Base-by-base conservation (phyloP, 2,797 vertebrate species). In the Hybognathus amarus region DNA sequence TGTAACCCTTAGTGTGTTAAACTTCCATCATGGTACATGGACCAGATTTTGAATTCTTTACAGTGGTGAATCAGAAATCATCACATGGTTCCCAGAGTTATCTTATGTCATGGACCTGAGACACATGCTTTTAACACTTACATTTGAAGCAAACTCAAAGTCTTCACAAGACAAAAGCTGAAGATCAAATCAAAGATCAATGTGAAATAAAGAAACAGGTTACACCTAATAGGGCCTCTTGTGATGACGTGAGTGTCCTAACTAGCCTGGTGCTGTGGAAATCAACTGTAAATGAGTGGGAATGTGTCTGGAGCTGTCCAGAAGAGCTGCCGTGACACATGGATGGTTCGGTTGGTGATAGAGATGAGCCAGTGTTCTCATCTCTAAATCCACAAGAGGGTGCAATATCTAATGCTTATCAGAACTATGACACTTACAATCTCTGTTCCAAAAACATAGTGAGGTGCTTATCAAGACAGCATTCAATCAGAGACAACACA, bases 381-480 rank as follows among this genome's bases (percentile, higher is more conserved):
- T 40, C 64, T 66, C 54, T 47, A 45, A 0, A 68, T 66, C 92
- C 93, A 93, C 87, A 79, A 85, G 92, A 88, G 89, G 94, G 92
- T 79, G 90, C 89, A 88, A 91, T 85, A 82, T 64, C 50, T 67
- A 42, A 75, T 42, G 52, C 30, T 73, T 52, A 17, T 64, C 36
- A 45, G 10, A 18, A 17, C 17, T 70, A 12, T 33, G 12, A 11
- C 11, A 77, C 50, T 33, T 47, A 22, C n/a, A 18, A 52, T 3
- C 27, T 74, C 47, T 27, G 54, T 33, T 71, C 17, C n/a, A 84
- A 52, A 47, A 80, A 76, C 10, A 22, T 38, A 52, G 11, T 17
- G 2, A 45, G 38, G 7, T 73, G n/a, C 11, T 67, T n/a, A 47
- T 27, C 38, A 69, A 69, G 22, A 36, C 12, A 54, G 17, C 45